These are phyloP conservation scores for Temnothorax unifasciatus DNA, from an alignment of 2,888 invertebrate species.

Conservation along the genomic window DNA sequence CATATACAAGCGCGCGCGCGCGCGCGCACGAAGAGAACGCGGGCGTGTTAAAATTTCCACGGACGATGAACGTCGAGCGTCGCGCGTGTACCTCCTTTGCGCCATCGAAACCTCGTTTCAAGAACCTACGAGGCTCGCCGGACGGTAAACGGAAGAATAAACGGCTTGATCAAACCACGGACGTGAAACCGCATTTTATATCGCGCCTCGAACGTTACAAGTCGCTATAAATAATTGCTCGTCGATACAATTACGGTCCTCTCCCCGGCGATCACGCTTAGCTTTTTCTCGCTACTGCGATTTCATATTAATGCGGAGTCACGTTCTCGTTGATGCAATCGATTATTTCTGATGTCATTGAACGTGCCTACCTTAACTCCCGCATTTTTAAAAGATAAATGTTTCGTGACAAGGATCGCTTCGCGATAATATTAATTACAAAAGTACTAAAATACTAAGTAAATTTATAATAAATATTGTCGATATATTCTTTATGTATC, in stretches of 20 bases:
- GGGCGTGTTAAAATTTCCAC: conserved; percentile 25
- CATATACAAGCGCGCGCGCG: no score
- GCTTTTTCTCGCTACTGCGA: neutral
- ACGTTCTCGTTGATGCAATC: neutral
- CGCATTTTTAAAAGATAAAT: no score
- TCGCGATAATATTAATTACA: no score
- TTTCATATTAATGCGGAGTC: neutral
- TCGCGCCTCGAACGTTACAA: neutral
- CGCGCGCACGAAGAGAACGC: neutral
- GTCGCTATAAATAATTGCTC: conserved; percentile 13
- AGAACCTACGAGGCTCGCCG: neutral
- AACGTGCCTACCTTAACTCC: no score
- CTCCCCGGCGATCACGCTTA: neutral
- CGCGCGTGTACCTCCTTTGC: neutral
- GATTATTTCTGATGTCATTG: neutral
- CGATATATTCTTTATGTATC: no score
- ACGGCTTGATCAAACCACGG: neutral
- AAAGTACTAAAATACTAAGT: no score
- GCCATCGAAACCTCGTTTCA: neutral
- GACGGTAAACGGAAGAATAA: neutral
- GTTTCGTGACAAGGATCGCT: no score
- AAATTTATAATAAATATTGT: no score
- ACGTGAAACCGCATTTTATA: neutral
- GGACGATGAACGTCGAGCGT: neutral
- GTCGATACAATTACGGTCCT: neutral